Conservation (phyloP, 2,888 invertebrate species). For the Flexamia atlantica region DNA sequence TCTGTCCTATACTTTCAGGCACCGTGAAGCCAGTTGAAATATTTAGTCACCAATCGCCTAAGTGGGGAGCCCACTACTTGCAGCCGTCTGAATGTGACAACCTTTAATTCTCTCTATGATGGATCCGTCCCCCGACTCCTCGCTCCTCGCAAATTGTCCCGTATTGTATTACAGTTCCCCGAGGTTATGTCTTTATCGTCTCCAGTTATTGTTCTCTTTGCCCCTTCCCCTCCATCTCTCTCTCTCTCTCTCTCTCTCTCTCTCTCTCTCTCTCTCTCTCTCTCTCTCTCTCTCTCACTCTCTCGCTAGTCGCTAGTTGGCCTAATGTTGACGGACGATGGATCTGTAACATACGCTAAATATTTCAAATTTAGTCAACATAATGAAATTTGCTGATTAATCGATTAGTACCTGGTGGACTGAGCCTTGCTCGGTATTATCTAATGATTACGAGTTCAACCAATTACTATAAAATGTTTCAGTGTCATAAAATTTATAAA, state of each 20-base stretch:
- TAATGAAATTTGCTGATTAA: no score
- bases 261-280: not conserved
- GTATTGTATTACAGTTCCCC: conserved; percentile 55
- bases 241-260: not conserved
- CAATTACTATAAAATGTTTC: no score
- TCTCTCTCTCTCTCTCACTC: not conserved
- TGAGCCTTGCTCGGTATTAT: no score
- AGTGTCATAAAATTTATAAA: no score
- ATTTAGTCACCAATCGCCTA: not conserved
- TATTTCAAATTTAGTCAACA: no score
- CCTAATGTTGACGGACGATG: no score
- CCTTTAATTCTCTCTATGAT: conserved; percentile 60
- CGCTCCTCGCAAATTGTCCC: conserved; percentile 53
- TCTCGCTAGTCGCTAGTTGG: no score
- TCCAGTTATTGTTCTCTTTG: conserved; percentile 27
- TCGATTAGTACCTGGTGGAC: no score
- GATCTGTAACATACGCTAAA: no score
- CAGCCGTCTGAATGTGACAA: conserved; percentile 39
- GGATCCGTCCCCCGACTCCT: conserved; percentile 40
- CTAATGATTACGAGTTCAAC: no score
- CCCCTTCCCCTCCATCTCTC: not conserved
- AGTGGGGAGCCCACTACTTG: not conserved
- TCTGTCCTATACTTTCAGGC: no score
- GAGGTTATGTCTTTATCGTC: conserved; percentile 49
- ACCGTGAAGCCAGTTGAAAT: no score